phyloP scores from a whole-genome alignment of 2,888 invertebrate species.

The Lamellibrachia satsuma region DNA sequence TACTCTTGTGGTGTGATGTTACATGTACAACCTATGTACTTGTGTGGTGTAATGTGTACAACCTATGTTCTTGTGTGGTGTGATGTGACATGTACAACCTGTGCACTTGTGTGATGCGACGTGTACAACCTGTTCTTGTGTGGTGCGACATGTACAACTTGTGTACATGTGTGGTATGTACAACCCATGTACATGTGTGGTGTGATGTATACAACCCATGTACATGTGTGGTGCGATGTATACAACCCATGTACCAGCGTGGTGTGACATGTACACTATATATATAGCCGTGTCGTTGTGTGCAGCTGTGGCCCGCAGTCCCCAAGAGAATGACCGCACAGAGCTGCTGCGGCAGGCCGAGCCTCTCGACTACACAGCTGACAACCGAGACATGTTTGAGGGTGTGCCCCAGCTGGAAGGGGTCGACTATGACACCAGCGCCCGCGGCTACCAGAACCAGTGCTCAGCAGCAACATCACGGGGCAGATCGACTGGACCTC shows the following conservation, averaged over 20 bases:
- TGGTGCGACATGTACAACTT: not conserved
- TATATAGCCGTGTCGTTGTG: not conserved
- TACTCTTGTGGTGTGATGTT: not conserved
- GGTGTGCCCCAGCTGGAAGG: not conserved
- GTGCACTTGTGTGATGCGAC: not conserved
- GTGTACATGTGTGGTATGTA: not conserved
- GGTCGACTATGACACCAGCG: slow-evolving; percentile 14
- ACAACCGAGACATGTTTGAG: not conserved
- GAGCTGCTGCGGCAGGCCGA: slow-evolving; percentile 83
- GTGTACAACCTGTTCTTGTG: not conserved
- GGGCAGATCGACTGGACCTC: slow-evolving; percentile 31
- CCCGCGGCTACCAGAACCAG: slow-evolving; percentile 25
- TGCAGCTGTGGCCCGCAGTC: slow-evolving; percentile 10
- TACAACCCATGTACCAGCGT: not conserved
- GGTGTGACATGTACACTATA: not conserved
- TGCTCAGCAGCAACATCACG: slow-evolving; percentile 21
- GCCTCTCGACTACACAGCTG: slow-evolving; percentile 57
- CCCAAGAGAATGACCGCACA: slow-evolving; percentile 77
- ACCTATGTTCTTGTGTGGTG: not conserved
- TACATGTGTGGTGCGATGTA: not conserved
- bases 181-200: not conserved
- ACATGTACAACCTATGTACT: not conserved
- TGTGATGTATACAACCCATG: not conserved
- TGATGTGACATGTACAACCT: not conserved
- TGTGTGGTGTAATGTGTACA: not conserved